These are phyloP conservation scores for Ectemnius cavifrons DNA, from an alignment of 2,888 invertebrate genomes.

Conservation along the genomic window DNA sequence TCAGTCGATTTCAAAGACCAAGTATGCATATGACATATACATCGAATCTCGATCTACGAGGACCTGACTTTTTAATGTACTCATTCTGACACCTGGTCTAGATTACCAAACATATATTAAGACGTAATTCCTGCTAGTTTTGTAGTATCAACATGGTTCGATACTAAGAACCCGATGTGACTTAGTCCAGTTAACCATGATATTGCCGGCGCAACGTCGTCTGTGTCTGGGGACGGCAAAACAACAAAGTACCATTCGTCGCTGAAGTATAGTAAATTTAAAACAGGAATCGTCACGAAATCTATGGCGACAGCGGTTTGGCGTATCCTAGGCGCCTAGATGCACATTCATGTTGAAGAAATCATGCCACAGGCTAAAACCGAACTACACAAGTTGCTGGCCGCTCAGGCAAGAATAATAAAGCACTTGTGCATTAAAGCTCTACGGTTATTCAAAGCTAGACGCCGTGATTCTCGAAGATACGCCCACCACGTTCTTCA, in stretches of 20 bases:
- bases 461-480: slow-evolving; percentile 49
- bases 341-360: slow-evolving; percentile 21
- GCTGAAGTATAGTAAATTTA: slow-evolving; percentile 68
- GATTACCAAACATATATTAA: slow-evolving; percentile 66
- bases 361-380: slow-evolving; percentile 39
- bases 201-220: slow-evolving; percentile 61
- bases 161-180: slow-evolving; percentile 50
- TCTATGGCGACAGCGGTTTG: slow-evolving; percentile 52
- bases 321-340: slow-evolving; percentile 58
- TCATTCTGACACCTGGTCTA: neutral
- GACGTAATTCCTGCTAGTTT: slow-evolving; percentile 59
- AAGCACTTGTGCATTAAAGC: slow-evolving; percentile 57
- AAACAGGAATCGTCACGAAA: slow-evolving; percentile 55
- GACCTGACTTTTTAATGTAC: slow-evolving; percentile 20
- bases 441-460: slow-evolving; percentile 45
- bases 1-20: slow-evolving; percentile 35
- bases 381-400: slow-evolving; percentile 56
- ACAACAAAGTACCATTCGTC: slow-evolving; percentile 77
- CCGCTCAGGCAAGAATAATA: slow-evolving; percentile 50
- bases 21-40: slow-evolving; percentile 40
- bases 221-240: slow-evolving; percentile 74
- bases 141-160: slow-evolving; percentile 45
- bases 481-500: slow-evolving; percentile 49
- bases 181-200: slow-evolving; percentile 54
- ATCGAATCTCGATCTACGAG: slow-evolving; percentile 19